Conservation (phyloP, 2,888 invertebrate species). For the Xestia c-nigrum region DNA sequence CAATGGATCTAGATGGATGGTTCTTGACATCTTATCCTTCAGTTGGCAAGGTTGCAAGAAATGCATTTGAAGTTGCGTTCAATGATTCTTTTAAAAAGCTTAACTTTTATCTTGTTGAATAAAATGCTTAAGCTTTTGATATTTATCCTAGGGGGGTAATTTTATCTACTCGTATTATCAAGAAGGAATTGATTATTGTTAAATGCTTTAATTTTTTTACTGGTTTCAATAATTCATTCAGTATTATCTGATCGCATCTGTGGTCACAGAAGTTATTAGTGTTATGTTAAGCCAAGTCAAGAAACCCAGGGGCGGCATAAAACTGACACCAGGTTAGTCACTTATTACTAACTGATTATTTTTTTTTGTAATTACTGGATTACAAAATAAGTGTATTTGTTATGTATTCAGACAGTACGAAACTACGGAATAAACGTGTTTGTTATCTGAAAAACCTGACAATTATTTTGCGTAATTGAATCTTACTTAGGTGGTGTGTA, state of each 20-base stretch:
- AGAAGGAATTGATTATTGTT: background rate
- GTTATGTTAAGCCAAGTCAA: no score
- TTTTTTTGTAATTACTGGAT: no score
- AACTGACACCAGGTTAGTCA: no score
- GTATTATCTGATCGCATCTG: background rate
- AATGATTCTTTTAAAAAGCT: background rate
- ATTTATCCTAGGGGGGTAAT: background rate
- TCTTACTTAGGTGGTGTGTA: background rate
- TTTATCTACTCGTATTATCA: background rate
- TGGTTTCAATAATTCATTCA: background rate
- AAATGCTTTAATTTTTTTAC: background rate
- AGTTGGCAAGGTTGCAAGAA: background rate
- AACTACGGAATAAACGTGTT: background rate
- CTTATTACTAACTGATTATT: no score
- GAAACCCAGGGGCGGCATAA: no score
- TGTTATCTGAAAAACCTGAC: background rate
- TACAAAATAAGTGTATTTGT: background rate
- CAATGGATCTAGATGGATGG: background rate
- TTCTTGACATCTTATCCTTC: background rate
- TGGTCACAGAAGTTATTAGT: background rate
- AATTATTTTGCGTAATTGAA: background rate
- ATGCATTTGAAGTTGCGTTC: background rate
- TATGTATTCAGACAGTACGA: background rate
- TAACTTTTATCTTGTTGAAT: constrained; percentile 10
- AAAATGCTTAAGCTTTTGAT: no score